Evolutionary conservation across 2,888 invertebrate species (phyloP), one percentile per base, ranked within the genome.

Genomic region (Drosophila subsilvestris): DNA sequence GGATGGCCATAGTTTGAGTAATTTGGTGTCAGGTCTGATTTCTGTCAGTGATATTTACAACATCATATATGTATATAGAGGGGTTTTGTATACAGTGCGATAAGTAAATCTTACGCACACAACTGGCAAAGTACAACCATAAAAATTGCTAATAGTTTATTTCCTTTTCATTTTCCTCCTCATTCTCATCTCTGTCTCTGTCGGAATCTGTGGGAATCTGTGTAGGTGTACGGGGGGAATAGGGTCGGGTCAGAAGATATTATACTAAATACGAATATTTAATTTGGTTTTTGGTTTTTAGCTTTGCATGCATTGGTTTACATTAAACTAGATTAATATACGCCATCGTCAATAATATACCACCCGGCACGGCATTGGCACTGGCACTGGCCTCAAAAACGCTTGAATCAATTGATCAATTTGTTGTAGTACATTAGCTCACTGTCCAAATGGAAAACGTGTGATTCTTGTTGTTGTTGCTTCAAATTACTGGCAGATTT

Each of bases 111-210:
- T 63, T 57, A 61, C 27, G 56, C 70, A 56, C 65, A 68, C 56
- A 74, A 66, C 74, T 68, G 66, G 71, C 83, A 68, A 85, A 85
- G 68, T 90, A 90, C 90, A 90, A 91, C 90, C 90, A 84, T 88
- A 80, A 82, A 79, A 91, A 90, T 91, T 90, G 90, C 90, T 90
- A 88, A 88, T 85, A 83, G 85, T 79, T 88, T 73, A n/a, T n/a
- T n/a, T n/a, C n/a, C n/a, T 49, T 27, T 42, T 47, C 37, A 49
- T 51, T 50, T 62, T 73, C 66, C 75, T 73, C 54, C 75, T 73
- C 54, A n/a, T 50, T 49, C 63, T 37, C 25, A 37, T 57, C 27
- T 43, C 47, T 50, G 6, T 67, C 37, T 53, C 47, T 20, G 65
- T 37, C 17, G 18, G 22, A 25, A 57, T 56, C 22, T 63, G 42